phyloP scores from a whole-genome alignment of 2,113 vertebrate genomes.

The Dendropsophus ebraccatus region DNA sequence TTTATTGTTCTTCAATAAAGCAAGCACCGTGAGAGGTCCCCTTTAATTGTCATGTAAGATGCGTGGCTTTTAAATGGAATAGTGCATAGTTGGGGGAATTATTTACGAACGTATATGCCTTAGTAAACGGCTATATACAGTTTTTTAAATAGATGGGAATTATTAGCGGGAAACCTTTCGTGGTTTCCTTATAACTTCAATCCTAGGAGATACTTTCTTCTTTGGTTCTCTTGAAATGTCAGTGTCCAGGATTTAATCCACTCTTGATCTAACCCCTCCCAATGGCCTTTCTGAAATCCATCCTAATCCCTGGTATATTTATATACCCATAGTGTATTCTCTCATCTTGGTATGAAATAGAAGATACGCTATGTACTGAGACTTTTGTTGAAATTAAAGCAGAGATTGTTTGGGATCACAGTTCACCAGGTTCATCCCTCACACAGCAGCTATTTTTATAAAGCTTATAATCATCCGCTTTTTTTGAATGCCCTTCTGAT shows the following conservation, averaged over 20 bases:
- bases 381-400: slow-evolving; percentile 39
- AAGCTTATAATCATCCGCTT: slow-evolving; percentile 16
- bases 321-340: slow-evolving; percentile 28
- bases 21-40: too few relatives aligned
- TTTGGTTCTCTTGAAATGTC: slow-evolving; percentile 26
- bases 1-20: too few relatives aligned
- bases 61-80: too few relatives aligned
- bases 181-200: background rate
- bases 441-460: slow-evolving; percentile 50
- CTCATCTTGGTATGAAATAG: slow-evolving; percentile 16
- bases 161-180: background rate
- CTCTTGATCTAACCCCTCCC: slow-evolving; percentile 41
- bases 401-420: slow-evolving; percentile 41
- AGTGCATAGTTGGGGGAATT: background rate
- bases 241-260: slow-evolving; percentile 37
- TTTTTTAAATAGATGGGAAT: background rate
- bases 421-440: slow-evolving; percentile 17
- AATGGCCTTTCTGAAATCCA: slow-evolving; percentile 55
- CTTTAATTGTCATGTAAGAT: too few relatives aligned
- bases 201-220: background rate
- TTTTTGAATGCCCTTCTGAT: slow-evolving; percentile 9
- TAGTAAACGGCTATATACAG: background rate
- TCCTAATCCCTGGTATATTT: slow-evolving; percentile 56
- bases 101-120: background rate
- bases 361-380: slow-evolving; percentile 12